Conservation (phyloP, 1,140 invertebrate species). For the Galendromus occidentalis region DNA sequence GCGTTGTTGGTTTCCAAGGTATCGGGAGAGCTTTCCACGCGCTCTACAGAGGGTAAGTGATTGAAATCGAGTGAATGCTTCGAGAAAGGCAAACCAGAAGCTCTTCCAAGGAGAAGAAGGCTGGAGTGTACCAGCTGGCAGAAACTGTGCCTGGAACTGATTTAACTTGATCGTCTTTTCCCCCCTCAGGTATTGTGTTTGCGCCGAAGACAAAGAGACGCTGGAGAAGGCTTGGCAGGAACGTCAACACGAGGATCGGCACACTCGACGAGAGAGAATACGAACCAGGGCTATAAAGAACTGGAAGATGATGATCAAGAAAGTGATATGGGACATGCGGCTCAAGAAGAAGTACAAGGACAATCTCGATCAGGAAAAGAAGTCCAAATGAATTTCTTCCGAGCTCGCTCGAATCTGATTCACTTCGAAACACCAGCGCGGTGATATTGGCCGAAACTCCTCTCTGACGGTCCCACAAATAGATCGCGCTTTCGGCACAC, state of each 20-base stretch:
- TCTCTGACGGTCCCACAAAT: too few relatives aligned
- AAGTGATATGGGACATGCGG: neutral
- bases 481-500: too few relatives aligned
- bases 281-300: conserved; percentile 18
- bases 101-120: too few relatives aligned
- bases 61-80: too few relatives aligned
- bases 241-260: conserved; percentile 26
- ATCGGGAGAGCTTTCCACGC: conserved; percentile 62
- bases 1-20: conserved; percentile 85
- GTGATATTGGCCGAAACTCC: too few relatives aligned
- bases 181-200: conserved; percentile 78
- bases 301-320: conserved; percentile 20
- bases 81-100: too few relatives aligned
- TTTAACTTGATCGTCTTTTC: too few relatives aligned
- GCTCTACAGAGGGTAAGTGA: conserved; percentile 30
- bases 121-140: too few relatives aligned
- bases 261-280: conserved; percentile 22
- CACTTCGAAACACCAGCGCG: too few relatives aligned
- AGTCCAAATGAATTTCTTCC: too few relatives aligned
- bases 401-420: too few relatives aligned
- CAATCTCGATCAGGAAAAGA: neutral
- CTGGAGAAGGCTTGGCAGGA: conserved; percentile 64
- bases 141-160: too few relatives aligned
- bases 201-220: conserved; percentile 62
- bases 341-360: conserved; percentile 1